phyloP scores from a whole-genome alignment of 2,113 vertebrate species.

The Nerophis lumbriciformis region DNA sequence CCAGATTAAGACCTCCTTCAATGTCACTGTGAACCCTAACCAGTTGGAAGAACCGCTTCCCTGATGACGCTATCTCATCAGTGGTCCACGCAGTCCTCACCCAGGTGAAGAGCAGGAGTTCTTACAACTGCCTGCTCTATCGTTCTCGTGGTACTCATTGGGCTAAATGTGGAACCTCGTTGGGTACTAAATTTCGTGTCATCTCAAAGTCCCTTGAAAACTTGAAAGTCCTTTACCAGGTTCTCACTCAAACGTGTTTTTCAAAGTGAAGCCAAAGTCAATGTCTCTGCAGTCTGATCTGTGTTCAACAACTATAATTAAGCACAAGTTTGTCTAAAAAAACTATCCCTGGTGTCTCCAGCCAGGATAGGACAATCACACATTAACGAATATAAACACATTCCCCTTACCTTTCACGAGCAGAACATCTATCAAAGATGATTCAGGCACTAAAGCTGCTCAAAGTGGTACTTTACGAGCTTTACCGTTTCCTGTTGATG shows the following conservation, averaged over 20 bases:
- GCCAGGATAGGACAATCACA: background rate
- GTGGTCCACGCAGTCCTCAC: too few species aligned
- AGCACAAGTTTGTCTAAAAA: background rate
- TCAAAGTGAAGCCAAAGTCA: background rate
- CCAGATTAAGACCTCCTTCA: too few species aligned
- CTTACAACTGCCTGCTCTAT: too few species aligned
- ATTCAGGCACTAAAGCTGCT: conserved; percentile 26
- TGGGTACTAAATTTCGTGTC: too few species aligned
- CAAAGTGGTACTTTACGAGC: conserved; percentile 21
- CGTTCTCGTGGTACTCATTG: too few species aligned
- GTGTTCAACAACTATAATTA: conserved; percentile 5
- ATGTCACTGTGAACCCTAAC: too few species aligned
- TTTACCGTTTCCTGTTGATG: conserved; percentile 45
- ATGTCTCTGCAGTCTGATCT: conserved; percentile 5
- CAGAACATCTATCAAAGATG: conserved; percentile 37
- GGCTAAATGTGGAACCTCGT: too few species aligned
- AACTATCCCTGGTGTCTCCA: conserved; percentile 2
- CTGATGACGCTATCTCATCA: too few species aligned
- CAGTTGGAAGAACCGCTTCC: too few species aligned
- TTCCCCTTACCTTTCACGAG: conserved; percentile 1
- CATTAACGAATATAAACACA: conserved; percentile 9
- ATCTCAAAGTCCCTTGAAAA: background rate
- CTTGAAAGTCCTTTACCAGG: background rate
- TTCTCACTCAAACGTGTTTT: background rate
- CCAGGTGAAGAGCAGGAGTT: too few species aligned